Percentiles rank a stretch among this genome's conserved stretches.
phyloP scores from a whole-genome alignment of 2,888 invertebrate genomes.

The Pollenia angustigena region DNA sequence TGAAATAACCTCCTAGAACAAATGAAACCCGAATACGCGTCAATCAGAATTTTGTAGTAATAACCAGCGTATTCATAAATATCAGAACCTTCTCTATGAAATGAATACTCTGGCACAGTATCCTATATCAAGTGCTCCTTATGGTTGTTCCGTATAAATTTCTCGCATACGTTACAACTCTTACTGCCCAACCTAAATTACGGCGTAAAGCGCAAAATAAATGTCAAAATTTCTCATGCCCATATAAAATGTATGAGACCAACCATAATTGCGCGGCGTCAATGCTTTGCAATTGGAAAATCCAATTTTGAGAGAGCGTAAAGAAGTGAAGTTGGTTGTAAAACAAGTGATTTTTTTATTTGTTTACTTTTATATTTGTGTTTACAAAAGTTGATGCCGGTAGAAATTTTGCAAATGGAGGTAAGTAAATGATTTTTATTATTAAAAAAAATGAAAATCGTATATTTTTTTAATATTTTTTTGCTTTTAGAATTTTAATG shows the following conservation, averaged over 20 bases:
- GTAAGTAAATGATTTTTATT: not conserved
- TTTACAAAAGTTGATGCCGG: not conserved
- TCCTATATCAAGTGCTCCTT: constrained; percentile 63
- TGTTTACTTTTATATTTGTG: not conserved
- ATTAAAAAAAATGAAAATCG: too few relatives aligned
- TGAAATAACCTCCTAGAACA: not conserved
- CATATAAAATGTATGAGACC: too few relatives aligned
- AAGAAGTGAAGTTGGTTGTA: not conserved
- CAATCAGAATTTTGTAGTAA: constrained; percentile 36
- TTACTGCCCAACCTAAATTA: constrained; percentile 6
- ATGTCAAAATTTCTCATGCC: too few relatives aligned
- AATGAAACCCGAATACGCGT: constrained; percentile 58
- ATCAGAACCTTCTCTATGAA: constrained; percentile 40
- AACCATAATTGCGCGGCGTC: too few relatives aligned
- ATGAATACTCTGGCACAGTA: constrained; percentile 43
- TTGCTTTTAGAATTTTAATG: not conserved
- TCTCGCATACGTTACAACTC: constrained; percentile 60
- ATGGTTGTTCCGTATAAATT: constrained; percentile 65
- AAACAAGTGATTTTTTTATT: not conserved
- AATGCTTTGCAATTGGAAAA: not conserved
- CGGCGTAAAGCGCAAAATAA: not conserved
- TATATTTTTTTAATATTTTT: too few relatives aligned
- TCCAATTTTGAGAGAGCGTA: constrained; percentile 4
- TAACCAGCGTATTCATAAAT: constrained; percentile 59
- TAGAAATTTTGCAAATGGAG: not conserved